Conservation (phyloP, 2,888 invertebrate species). For the Protonemura montana region DNA sequence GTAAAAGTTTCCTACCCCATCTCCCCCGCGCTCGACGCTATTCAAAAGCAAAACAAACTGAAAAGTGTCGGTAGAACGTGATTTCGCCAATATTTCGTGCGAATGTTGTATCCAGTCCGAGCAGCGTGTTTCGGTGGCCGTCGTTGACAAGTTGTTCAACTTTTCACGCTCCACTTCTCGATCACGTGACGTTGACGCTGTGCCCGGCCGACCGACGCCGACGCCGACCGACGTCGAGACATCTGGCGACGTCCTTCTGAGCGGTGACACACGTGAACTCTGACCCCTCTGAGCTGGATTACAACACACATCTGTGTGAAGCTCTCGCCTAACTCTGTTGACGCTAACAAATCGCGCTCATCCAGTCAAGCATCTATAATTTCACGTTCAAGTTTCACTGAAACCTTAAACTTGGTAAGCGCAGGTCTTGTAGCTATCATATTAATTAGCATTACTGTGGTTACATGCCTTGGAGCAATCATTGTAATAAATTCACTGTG, state of each 20-base stretch:
- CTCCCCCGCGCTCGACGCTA: not conserved
- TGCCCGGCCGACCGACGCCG: not conserved
- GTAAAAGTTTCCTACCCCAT: not conserved
- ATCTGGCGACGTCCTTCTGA: not conserved
- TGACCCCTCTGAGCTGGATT: not conserved
- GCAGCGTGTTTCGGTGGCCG: not conserved
- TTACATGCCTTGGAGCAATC: not conserved
- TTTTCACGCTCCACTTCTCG: constrained; percentile 23
- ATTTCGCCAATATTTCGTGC: not conserved
- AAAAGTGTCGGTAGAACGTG: not conserved
- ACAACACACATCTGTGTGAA: not conserved
- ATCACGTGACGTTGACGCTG: constrained; percentile 21
- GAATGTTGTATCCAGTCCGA: not conserved
- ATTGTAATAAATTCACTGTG: not conserved
- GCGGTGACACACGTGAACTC: not conserved
- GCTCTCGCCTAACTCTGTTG: not conserved
- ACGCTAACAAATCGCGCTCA: not conserved
- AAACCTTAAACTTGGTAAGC: not conserved
- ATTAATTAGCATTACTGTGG: not conserved
- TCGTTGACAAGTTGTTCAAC: constrained; percentile 25
- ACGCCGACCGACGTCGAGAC: not conserved
- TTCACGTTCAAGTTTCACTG: not conserved
- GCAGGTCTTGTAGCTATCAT: not conserved
- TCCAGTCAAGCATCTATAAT: not conserved
- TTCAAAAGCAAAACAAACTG: constrained; percentile 7